A percentile compares a stretch with the other conserved stretches of the same genome.
Evolutionary conservation across 2,888 invertebrate species (phyloP).

Genomic region (Drosophila mimetica): DNA sequence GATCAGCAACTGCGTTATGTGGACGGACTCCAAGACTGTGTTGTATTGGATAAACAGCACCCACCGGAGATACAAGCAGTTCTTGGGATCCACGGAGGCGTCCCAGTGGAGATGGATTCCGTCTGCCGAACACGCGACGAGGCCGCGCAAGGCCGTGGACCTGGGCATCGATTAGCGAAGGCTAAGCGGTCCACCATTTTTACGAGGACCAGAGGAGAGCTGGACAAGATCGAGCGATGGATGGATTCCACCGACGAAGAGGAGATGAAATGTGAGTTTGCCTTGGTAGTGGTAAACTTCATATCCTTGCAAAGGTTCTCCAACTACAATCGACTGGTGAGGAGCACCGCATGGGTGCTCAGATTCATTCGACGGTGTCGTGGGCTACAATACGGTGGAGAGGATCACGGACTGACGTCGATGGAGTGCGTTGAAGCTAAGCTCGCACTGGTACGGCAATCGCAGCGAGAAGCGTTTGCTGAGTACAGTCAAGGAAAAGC

Average conservation of each 20-base stretch:
- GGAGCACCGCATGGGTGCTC: not conserved
- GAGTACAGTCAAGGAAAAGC: not conserved
- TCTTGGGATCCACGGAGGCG: not conserved
- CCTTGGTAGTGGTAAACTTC: not conserved
- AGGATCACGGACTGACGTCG: not conserved
- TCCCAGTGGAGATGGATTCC: too few species aligned
- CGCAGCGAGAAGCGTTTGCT: not conserved
- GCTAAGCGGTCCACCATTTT: not conserved
- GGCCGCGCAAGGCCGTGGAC: not conserved
- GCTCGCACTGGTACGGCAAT: not conserved
- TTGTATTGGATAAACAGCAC: slow-evolving; percentile 12
- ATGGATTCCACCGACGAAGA: not conserved
- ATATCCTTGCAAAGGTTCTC: not conserved
- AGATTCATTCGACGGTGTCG: not conserved
- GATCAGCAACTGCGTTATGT: not conserved
- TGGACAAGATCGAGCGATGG: not conserved
- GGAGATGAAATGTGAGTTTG: not conserved
- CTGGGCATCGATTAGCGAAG: not conserved
- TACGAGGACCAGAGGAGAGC: not conserved
- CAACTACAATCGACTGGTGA: not conserved
- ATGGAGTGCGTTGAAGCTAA: not conserved
- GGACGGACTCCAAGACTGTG: slow-evolving; percentile 25
- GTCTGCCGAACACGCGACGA: not conserved
- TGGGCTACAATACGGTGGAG: not conserved
- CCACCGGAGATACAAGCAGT: not conserved